Conservation (phyloP, 1,140 invertebrate genomes). For the Cotesia chilonis region DNA sequence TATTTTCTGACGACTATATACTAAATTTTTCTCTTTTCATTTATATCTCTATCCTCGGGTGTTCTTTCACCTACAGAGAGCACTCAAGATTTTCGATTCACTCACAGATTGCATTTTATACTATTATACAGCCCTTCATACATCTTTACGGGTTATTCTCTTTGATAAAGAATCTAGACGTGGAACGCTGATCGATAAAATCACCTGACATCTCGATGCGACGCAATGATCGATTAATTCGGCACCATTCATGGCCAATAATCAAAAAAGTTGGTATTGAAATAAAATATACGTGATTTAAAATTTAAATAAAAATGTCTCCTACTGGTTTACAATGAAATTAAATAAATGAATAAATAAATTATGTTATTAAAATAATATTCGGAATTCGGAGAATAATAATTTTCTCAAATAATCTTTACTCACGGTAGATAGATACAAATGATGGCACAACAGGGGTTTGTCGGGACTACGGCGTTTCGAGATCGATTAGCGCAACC, state of each 20-base stretch:
- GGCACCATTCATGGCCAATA: background rate
- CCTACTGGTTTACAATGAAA: background rate
- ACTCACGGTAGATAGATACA: constrained; percentile 28
- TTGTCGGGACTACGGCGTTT: constrained; percentile 22
- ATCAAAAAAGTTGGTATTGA: constrained; percentile 22
- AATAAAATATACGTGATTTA: constrained; percentile 3
- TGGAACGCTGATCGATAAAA: constrained; percentile 33
- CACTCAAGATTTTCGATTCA: constrained; percentile 39
- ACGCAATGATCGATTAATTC: constrained; percentile 33
- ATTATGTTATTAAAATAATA: background rate
- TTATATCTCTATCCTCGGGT: constrained; percentile 17
- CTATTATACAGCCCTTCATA: constrained; percentile 47
- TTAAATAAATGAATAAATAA: constrained; percentile 6
- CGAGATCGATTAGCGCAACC: constrained; percentile 29
- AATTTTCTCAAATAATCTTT: constrained; percentile 26
- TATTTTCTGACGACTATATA: background rate
- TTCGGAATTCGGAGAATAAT: background rate
- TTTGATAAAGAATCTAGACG: constrained; percentile 23
- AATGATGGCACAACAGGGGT: constrained; percentile 33
- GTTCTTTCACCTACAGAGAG: background rate
- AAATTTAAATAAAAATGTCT: constrained; percentile 7
- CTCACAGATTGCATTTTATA: constrained; percentile 53
- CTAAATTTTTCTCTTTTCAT: constrained; percentile 29
- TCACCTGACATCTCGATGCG: constrained; percentile 25
- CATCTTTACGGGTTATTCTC: constrained; percentile 5